Evolutionary conservation across 2,888 invertebrate genomes (phyloP).

Genomic region (Cephus pulcher): DNA sequence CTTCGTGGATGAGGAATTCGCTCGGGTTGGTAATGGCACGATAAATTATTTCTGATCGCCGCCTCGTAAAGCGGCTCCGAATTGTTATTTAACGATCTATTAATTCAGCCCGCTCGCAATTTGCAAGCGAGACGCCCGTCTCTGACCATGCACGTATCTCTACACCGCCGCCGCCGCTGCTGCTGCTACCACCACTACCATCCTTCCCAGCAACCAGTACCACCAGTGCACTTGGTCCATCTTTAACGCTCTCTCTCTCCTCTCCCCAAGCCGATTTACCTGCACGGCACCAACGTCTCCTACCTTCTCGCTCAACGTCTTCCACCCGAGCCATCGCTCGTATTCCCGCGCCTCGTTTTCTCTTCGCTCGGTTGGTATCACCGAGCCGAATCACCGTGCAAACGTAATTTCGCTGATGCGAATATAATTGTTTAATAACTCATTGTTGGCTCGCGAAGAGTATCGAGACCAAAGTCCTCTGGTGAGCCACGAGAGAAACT

Average conservation of each 20-base stretch:
- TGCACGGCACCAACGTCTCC: background rate
- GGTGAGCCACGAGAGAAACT: background rate
- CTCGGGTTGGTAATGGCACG: constrained; percentile 17
- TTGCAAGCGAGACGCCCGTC: constrained; percentile 13
- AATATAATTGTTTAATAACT: constrained; percentile 44
- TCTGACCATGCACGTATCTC: background rate
- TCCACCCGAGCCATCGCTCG: background rate
- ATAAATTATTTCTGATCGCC: constrained; percentile 32
- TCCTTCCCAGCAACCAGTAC: background rate
- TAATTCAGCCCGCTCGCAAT: constrained; percentile 22
- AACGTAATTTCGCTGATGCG: constrained; percentile 34
- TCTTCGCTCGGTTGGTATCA: constrained; percentile 16
- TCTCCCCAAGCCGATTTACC: background rate
- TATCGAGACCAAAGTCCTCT: background rate
- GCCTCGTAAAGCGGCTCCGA: constrained; percentile 18
- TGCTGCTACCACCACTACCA: background rate
- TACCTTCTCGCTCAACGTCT: background rate
- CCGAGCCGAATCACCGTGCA: constrained; percentile 26
- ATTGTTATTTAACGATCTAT: constrained; percentile 31
- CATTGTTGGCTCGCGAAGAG: constrained; percentile 25
- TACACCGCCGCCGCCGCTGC: background rate
- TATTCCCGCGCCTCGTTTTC: background rate
- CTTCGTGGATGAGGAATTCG: background rate
- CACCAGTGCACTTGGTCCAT: background rate
- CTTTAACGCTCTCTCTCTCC: background rate